phyloP scores from a whole-genome alignment of 2,888 invertebrate genomes.

The Idaea biselata region DNA sequence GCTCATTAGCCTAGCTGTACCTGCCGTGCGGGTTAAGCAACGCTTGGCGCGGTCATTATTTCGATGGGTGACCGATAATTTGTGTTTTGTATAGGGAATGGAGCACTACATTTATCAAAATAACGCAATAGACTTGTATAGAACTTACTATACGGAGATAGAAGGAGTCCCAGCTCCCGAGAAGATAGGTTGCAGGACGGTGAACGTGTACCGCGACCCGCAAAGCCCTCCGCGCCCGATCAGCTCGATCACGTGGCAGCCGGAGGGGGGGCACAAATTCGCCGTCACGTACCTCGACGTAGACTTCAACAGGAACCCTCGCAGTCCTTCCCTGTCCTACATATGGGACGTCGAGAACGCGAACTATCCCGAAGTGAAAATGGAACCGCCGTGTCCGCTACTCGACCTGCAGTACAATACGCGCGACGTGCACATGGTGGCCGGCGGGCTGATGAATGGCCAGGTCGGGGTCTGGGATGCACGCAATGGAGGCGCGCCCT shows the following conservation, averaged over 20 bases:
- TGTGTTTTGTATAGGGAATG: slow-evolving; percentile 80
- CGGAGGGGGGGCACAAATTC: slow-evolving; percentile 88
- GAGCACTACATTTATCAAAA: slow-evolving; percentile 94
- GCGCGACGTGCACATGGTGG: slow-evolving; percentile 85
- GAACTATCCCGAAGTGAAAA: slow-evolving; percentile 84
- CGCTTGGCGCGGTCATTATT: no score
- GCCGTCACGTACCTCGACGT: slow-evolving; percentile 91
- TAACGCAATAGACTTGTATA: slow-evolving; percentile 95
- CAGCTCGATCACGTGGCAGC: slow-evolving; percentile 91
- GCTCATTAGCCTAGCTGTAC: no score
- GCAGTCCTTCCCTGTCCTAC: slow-evolving; percentile 67
- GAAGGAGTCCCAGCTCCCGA: slow-evolving; percentile 83
- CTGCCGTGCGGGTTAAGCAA: no score
- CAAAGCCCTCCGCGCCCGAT: slow-evolving; percentile 85
- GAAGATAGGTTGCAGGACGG: slow-evolving; percentile 84
- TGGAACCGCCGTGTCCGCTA: slow-evolving; percentile 86
- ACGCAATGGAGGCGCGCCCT: slow-evolving; percentile 86
- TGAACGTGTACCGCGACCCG: slow-evolving; percentile 90
- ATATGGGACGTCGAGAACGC: slow-evolving; percentile 96
- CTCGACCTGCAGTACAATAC: slow-evolving; percentile 92
- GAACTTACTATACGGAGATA: slow-evolving; percentile 90
- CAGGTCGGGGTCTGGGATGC: slow-evolving; percentile 88
- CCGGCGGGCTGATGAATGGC: slow-evolving; percentile 85
- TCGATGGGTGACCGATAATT: no score
- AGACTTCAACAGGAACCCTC: slow-evolving; percentile 82